These are phyloP conservation scores for Chiridota heheva DNA, from an alignment of 35 echinoderm and acorn worm genomes.

Conservation along the genomic window DNA sequence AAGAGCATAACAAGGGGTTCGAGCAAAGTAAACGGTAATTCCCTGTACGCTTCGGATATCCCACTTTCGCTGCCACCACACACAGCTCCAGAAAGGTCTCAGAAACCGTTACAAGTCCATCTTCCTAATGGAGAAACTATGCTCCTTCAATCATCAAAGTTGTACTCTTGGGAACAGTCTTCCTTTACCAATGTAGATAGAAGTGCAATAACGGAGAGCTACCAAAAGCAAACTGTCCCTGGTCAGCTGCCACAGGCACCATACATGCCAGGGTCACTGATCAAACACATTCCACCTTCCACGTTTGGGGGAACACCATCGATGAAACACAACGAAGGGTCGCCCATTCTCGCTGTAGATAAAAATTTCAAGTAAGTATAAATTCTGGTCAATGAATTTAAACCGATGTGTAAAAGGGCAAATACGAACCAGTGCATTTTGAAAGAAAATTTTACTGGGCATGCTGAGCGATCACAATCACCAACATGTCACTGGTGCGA, in stretches of 20 bases:
- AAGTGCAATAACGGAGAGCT: neutral
- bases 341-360: too few species aligned
- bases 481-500: too few species aligned
- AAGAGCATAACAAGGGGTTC: neutral
- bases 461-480: too few species aligned
- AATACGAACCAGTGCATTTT: too few species aligned
- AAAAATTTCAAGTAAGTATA: too few species aligned
- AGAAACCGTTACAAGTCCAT: slow-evolving; percentile 2
- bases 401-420: too few species aligned
- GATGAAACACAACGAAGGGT: neutral
- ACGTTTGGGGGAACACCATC: too few species aligned
- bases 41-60: slow-evolving; percentile 8
- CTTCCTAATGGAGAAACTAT: slow-evolving; percentile 34
- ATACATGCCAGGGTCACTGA: slow-evolving; percentile 22
- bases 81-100: slow-evolving; percentile 7
- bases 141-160: neutral
- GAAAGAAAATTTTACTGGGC: too few species aligned
- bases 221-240: neutral
- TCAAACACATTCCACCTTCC: slow-evolving; percentile 12
- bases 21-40: too few species aligned
- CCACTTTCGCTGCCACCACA: slow-evolving; percentile 15
- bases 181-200: neutral
- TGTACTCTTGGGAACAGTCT: slow-evolving; percentile 36
- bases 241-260: neutral
- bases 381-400: too few species aligned